phyloP scores from a whole-genome alignment of 2,888 invertebrate genomes.

The Cinara cedri region DNA sequence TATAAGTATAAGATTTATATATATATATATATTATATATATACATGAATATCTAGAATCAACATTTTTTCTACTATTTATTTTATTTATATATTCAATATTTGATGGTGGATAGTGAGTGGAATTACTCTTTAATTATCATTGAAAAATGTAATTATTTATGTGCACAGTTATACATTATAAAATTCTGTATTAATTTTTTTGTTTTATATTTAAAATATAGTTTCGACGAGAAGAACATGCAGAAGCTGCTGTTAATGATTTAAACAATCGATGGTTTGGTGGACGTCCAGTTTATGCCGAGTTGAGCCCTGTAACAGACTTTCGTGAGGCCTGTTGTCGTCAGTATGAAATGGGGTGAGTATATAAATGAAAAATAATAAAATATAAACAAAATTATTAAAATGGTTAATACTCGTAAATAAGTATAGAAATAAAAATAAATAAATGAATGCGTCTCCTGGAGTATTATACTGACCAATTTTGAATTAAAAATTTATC shows the following conservation, averaged over 20 bases:
- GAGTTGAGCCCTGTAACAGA: conserved; percentile 99
- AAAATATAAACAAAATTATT: too few species aligned
- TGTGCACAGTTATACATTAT: too few species aligned
- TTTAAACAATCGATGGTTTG: conserved; percentile 98
- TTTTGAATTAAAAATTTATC: too few species aligned
- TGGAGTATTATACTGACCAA: too few species aligned
- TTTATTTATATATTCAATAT: too few species aligned
- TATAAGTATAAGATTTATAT: too few species aligned
- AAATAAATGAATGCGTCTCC: too few species aligned
- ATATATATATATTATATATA: not conserved
- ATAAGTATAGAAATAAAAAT: too few species aligned
- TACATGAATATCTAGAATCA: not conserved
- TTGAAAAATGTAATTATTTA: too few species aligned
- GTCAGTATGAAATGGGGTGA: conserved; percentile 98
- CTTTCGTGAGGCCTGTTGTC: conserved; percentile 98
- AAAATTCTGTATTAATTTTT: conserved; percentile 39
- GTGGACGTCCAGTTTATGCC: conserved; percentile 96
- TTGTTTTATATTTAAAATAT: conserved; percentile 58
- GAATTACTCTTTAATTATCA: too few species aligned
- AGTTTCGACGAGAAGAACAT: conserved; percentile 96
- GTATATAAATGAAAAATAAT: conserved; percentile 60
- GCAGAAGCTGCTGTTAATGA: conserved; percentile 97
- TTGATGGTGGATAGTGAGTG: too few species aligned
- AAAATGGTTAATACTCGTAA: conserved; percentile 15
- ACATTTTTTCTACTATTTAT: too few species aligned